A percentile compares a stretch with the other conserved stretches of the same genome.
Conservation (phyloP, 2,797 vertebrate species). For the Alca torda region DNA sequence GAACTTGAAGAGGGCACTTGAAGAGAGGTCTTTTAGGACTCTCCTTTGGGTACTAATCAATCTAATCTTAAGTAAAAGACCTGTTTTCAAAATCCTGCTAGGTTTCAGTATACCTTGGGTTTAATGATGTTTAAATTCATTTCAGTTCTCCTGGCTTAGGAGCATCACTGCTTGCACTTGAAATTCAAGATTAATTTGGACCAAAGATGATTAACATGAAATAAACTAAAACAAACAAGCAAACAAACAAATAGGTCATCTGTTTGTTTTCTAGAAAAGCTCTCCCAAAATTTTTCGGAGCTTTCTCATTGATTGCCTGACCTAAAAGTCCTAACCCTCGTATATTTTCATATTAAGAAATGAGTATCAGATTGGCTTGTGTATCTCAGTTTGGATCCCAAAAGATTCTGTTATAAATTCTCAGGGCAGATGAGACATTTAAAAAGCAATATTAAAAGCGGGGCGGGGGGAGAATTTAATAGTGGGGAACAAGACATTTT, state of each 20-base stretch:
- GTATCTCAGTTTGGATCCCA: neutral
- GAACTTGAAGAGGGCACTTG: neutral
- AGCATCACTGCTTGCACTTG: neutral
- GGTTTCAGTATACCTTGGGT: rapidly evolving
- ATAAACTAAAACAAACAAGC: neutral
- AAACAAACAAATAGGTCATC: rapidly evolving
- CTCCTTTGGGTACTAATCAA: neutral
- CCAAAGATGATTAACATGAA: neutral
- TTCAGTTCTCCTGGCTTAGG: neutral
- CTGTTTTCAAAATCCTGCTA: neutral
- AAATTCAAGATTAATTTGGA: neutral
- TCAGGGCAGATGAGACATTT: neutral
- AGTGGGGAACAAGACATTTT: neutral
- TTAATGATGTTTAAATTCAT: neutral
- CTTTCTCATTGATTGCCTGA: neutral
- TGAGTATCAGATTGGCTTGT: neutral
- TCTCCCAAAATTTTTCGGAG: neutral
- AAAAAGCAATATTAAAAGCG: neutral
- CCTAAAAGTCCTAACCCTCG: neutral
- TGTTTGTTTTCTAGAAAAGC: neutral
- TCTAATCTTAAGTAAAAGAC: neutral
- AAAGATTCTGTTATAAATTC: neutral
- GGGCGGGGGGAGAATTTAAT: no score
- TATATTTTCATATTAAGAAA: neutral
- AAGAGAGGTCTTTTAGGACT: neutral